Evolutionary conservation across 2,888 invertebrate genomes (phyloP), one percentile per base, ranked within the genome.

Genomic region (Plutella xylostella): DNA sequence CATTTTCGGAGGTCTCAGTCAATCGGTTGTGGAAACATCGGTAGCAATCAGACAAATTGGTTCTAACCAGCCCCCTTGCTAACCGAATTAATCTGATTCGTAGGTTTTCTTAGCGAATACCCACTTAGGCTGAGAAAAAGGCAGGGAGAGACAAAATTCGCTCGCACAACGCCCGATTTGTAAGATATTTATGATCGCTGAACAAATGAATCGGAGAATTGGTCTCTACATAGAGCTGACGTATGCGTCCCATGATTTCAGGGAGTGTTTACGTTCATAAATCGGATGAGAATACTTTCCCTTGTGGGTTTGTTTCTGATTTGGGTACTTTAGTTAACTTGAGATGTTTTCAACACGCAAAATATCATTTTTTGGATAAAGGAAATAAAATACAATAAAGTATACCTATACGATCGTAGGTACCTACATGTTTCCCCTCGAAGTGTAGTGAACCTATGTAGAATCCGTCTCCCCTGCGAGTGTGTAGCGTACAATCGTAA

Each of bases 41-140:
- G 73, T 68, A 72, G 80, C 84, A 85, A 85, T 85, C 85, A 85
- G 84, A 83, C 85, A 85, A 85, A 85, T 85, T 85, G 85, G 77
- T 73, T 83, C 73, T 72, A 63, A 67, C 75, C 68, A 67, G 68
- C 61, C 76, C 82, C 82, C 80, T 18, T 39, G 76, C 75, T 68
- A 67, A 71, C 72, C 63, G 71, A 79, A 83, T 83, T 83, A 80
- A 82, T 83, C 75, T 71, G 62, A 76, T 72, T 63, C 66, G 75
- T 72, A 76, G 79, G 75, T 78, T 82, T 79, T 78, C 80, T 82
- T 78, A 76, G 72, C 65, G 61, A 61, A 31, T 65, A 68, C 70
- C 77, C 77, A 73, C 79, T 79, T 69, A 67, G 69, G 56, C 53
- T 57, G 57, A 61, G 64, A 68, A 68, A 72, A 34, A 54, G 56